These are phyloP conservation scores for Apotomis capreana DNA, from an alignment of 2,888 invertebrate species.

Conservation along the genomic window DNA sequence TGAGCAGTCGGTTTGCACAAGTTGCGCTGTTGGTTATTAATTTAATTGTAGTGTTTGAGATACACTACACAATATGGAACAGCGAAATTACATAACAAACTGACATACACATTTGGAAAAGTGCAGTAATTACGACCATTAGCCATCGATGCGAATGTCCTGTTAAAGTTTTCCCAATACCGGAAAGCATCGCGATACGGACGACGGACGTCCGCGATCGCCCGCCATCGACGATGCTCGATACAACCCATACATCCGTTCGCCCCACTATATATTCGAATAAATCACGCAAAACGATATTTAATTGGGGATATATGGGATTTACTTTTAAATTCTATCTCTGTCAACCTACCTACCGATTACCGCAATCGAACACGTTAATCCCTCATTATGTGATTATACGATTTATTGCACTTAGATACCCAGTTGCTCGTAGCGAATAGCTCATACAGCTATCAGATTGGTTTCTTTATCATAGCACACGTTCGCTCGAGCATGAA, in stretches of 20 bases:
- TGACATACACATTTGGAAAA: not conserved
- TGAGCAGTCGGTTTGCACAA: too few species aligned
- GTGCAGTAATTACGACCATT: conserved; percentile 16
- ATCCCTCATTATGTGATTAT: conserved; percentile 1
- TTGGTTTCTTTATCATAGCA: conserved; percentile 29
- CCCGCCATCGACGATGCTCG: conserved; percentile 21
- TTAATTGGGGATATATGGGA: conserved; percentile 1
- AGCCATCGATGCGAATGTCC: conserved; percentile 16
- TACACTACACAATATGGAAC: too few species aligned
- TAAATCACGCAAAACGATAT: conserved; percentile 23
- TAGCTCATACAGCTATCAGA: conserved; percentile 23
- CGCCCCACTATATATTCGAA: conserved; percentile 4
- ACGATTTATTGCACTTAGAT: conserved; percentile 5
- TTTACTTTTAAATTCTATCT: conserved; percentile 4
- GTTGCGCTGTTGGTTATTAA: too few species aligned
- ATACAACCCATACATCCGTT: conserved; percentile 20
- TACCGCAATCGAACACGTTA: not conserved
- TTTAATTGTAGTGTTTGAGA: too few species aligned
- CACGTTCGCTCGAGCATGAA: conserved; percentile 27
- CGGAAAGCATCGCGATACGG: conserved; percentile 29
- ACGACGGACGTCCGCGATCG: conserved; percentile 25
- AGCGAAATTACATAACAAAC: not conserved
- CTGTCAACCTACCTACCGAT: not conserved
- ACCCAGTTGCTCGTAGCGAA: not conserved
- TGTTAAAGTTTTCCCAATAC: conserved; percentile 31